Evolutionary conservation across 2,888 invertebrate species (phyloP), one percentile per base, ranked within the genome.

Genomic region (Trachelus tabidus): DNA sequence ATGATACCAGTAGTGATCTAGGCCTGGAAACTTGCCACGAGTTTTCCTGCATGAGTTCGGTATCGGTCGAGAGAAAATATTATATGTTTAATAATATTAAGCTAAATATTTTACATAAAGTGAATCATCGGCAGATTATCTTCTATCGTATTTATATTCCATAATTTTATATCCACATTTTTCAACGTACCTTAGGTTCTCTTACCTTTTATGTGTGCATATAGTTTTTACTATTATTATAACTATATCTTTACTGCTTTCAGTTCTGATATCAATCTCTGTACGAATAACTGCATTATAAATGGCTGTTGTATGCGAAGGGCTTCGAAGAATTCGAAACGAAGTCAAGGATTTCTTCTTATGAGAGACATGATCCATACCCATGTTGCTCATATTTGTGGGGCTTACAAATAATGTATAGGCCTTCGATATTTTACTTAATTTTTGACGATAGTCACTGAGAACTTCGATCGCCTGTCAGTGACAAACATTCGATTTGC

Each of bases 301-400:
- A 56, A 56, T 23, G 56, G 23, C 56, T 23, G 56, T 56, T 56
- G 56, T 56, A 56, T 15, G 15, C 77, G 78, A 86, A 83, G 81
- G 81, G 82, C 80, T 84, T 83, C 83, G 68, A 81, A 75, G 75
- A 73, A 73, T 71, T 35, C 68, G 78, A 84, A 85, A 82, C 76
- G 83, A 82, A 85, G 85, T 84, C 87, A 86, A 86, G 85, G 85
- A 85, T 85, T 76, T 79, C 79, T 81, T 77, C 77, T 83, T 77
- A 78, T 79, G 9, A 56, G 56, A 56, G 56, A 56, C 56, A 56
- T 23, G 56, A 56, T 23, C 56, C 23, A 56, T 56, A 56, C 56
- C 2, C 9, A 56, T 1, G 23, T 56, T 23, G 9, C 56, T 56
- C 23, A 23, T 56, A 56, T 56, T 56, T 6, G 56, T 15, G 56